phyloP scores from a whole-genome alignment of 2,797 vertebrate genomes.

The Oryzias dopingdopingensis region DNA sequence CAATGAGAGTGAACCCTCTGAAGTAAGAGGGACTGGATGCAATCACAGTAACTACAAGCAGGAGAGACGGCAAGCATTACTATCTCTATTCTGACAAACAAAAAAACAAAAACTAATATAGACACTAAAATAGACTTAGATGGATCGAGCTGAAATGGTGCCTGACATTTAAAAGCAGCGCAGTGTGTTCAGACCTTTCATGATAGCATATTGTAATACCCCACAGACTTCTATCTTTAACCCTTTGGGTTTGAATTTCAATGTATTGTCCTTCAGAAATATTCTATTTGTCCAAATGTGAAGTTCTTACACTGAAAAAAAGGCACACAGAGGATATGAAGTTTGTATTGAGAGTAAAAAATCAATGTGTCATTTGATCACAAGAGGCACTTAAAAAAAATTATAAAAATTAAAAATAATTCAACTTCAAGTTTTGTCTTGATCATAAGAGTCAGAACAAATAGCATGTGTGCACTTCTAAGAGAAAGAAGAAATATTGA shows the following conservation, averaged over 20 bases:
- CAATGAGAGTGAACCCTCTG: slow-evolving; percentile 93
- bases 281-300: slow-evolving; percentile 2
- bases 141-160: neutral
- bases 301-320: slow-evolving; percentile 10
- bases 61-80: slow-evolving; percentile 19
- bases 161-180: slow-evolving; percentile 8
- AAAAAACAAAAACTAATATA: no score
- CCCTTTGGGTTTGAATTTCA: neutral
- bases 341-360: neutral
- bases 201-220: neutral
- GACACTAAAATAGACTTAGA: neutral
- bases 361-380: slow-evolving; percentile 1
- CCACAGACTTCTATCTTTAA: neutral
- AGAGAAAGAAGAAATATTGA: no score
- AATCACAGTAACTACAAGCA: slow-evolving; percentile 84
- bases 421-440: slow-evolving; percentile 4
- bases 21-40: slow-evolving; percentile 92
- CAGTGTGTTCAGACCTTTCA: neutral
- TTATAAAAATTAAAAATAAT: slow-evolving; percentile 3
- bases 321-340: neutral
- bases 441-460: slow-evolving; percentile 18
- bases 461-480: slow-evolving; percentile 28
- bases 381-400: neutral
- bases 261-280: slow-evolving; percentile 12
- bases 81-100: neutral